Base-by-base conservation (phyloP, 2,113 vertebrate genomes). In the Seriola quinqueradiata region DNA sequence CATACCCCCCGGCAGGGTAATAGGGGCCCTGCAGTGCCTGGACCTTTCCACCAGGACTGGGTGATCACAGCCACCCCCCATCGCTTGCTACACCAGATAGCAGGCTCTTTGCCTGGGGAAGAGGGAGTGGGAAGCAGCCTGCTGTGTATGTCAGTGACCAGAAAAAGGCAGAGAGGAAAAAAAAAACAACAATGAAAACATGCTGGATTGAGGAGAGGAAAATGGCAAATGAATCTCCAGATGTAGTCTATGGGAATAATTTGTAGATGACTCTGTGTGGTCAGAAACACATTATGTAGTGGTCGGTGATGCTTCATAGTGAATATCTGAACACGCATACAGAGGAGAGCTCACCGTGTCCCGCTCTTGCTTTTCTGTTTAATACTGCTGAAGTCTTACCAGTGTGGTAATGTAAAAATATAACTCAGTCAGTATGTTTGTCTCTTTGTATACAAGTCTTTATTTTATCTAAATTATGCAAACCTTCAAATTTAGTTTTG, bases 91-190 rank as follows among this genome's bases (percentile, higher is more conserved):
- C 77, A 87, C 90, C 88, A 92, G 86, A 89, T 85, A 90, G 86
- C 76, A 84, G 79, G 74, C 82, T 87, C 80, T 73, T 70, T 46
- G 91, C 92, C 91, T 90, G 91, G 87, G 83, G 90, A 92, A 81
- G 73, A 80, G 68, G 82, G 84, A 92, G 87, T 76, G 82, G 87
- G 75, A 93, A 90, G 82, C 65, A 90, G 89, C 89, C 76, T 66
- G 91, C 91, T 93, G 92, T 83, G 87, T 90, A 92, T 92, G 92
- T 90, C 92, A 91, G 90, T 85, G 90, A 88, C 90, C 89, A 81
- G 80, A 87, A 78, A 79, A 75, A 88, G 83, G 81, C 52, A 44
- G 59, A 79, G 78, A 16, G 0, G 19, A 28, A 48, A 34, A 17
- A 73, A 79, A 54, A 77, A n/a, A 79, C 34, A 76, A 71, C 10